Base-by-base conservation (phyloP, 2,113 vertebrate genomes). In the Suricata suricatta region DNA sequence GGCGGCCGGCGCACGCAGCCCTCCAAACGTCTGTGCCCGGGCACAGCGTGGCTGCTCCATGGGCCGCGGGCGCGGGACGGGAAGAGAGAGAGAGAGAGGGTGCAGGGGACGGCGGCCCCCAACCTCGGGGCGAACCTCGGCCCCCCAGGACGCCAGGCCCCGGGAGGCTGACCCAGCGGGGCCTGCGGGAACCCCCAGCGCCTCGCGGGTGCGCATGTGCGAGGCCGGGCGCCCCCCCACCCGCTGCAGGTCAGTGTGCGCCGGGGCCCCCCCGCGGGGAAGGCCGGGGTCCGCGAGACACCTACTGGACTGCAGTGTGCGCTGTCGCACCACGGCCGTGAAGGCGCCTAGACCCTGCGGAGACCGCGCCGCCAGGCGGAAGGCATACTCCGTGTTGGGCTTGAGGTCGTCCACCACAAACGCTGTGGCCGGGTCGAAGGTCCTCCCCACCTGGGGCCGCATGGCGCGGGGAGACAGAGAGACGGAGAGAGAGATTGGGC, bases 251-350 rank as follows among this genome's bases (percentile, higher is more conserved):
- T 57, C 77, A 19, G 27, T 1, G 41, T 14, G 88, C 90, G 35
- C 88, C 83, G 93, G 96, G 69, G 85, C 66, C 95, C 96, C 96
- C 95, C 97, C 96, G 97, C 96, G 90, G 98, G 96, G 97, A 97
- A 98, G 98, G 97, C 87, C 96, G 96, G 96, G 96, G 98, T 98
- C 98, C 97, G 95, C 98, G 96, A 97, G 98, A 99, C 99, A 99
- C 99, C 99, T 99, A 99, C 99, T 99, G 99, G 99, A 99, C 99
- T 99, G 99, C 98, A 99, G 99, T 93, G 99, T 99, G 99, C 99
- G 99, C 98, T 99, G 99, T 52, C 99, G 98, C 98, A 99, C 99
- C 97, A 99, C 99, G 96, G 99, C 99, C 98, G 99, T 99, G 99
- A 99, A 99, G 98, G 99, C 99, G 91, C 99, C 99, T 44, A 99